Evolutionary conservation across 2,888 invertebrate genomes (phyloP).

Genomic region (Calliscelio sp.): DNA sequence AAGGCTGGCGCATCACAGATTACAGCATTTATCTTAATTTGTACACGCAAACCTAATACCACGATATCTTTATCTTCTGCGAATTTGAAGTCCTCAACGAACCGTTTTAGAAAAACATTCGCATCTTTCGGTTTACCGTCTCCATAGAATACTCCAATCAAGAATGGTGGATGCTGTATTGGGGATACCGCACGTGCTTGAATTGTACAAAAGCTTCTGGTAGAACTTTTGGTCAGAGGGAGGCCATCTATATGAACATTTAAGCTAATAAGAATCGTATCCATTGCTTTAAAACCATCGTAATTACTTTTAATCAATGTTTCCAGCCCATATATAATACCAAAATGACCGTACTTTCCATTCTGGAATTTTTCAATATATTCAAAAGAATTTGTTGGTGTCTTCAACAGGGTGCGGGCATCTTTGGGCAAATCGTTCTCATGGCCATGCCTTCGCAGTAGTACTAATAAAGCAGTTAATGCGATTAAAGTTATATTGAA

Average conservation of each 20-base stretch:
- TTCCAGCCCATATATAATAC: conserved; percentile 11
- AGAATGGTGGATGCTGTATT: neutral
- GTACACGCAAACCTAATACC: neutral
- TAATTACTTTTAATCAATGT: neutral
- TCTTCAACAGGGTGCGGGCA: conserved; percentile 15
- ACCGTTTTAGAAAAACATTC: conserved; percentile 70
- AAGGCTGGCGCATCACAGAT: conserved; percentile 27
- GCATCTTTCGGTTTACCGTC: conserved; percentile 67
- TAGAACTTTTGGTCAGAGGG: neutral
- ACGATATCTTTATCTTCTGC: neutral
- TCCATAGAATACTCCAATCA: conserved; percentile 69
- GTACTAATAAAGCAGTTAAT: neutral
- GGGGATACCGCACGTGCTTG: neutral
- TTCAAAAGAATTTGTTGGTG: conserved; percentile 7
- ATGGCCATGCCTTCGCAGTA: conserved; percentile 18
- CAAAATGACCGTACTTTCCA: conserved; percentile 38
- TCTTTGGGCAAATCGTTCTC: conserved; percentile 13
- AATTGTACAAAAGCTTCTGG: neutral
- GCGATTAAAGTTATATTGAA: neutral
- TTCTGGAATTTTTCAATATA: neutral
- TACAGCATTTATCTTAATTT: neutral
- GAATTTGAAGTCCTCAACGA: conserved; percentile 61
- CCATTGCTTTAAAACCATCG: neutral
- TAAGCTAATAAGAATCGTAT: neutral
- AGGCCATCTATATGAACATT: conserved; percentile 8